Conservation (phyloP, 2,797 vertebrate species). For the Gobio occitaniae region DNA sequence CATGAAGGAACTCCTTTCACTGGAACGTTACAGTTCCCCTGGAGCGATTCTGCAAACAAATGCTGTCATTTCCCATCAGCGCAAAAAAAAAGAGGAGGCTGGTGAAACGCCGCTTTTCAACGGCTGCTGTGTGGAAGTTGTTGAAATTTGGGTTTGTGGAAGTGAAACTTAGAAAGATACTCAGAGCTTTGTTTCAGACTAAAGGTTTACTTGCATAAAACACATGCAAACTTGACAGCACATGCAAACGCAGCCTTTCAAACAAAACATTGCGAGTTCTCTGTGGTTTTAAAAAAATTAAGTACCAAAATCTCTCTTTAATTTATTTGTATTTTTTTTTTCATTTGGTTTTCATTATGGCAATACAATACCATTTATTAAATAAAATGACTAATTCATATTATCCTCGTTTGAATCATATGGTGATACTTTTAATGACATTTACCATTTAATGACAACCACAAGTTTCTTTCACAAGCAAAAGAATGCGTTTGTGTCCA, state of each 20-base stretch:
- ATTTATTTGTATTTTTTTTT: not conserved
- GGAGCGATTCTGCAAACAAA: slow-evolving; percentile 19
- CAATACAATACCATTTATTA: not conserved
- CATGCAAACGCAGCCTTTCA: slow-evolving; percentile 20
- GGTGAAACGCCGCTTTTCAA: not conserved
- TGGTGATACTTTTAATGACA: not conserved
- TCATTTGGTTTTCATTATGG: not conserved
- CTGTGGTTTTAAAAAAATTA: not conserved
- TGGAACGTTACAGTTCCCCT: slow-evolving; percentile 22
- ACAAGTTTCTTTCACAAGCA: not conserved
- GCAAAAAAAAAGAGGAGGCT: not conserved
- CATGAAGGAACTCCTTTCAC: slow-evolving; percentile 13
- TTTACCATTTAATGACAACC: not conserved
- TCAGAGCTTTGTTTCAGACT: not conserved
- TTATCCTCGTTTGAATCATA: not conserved
- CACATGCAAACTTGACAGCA: not conserved
- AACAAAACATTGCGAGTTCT: not conserved
- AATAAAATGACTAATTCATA: not conserved
- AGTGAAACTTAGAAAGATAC: not conserved
- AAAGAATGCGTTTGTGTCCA: not conserved
- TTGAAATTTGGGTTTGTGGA: not conserved
- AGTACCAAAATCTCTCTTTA: not conserved
- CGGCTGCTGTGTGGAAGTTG: not conserved
- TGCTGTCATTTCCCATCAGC: slow-evolving; percentile 28
- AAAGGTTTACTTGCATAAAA: slow-evolving; percentile 7